These are phyloP conservation scores for Montipora foliosa DNA, from an alignment of 64 coral and sea anemone species.

Conservation along the genomic window DNA sequence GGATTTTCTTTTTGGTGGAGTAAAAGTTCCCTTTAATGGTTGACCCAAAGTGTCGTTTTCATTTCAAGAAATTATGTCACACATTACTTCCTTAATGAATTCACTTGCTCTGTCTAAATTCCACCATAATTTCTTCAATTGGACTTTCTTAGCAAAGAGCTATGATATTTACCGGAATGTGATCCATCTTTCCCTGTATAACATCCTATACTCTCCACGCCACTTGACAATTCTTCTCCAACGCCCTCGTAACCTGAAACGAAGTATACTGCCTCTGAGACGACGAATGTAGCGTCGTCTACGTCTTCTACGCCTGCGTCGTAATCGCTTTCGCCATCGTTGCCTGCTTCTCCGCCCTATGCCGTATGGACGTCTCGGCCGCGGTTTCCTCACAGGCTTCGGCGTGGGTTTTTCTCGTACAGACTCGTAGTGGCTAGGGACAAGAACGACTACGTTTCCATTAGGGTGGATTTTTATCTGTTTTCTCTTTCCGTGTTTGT, in stretches of 20 bases:
- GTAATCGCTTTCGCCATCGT: slow-evolving; percentile 16
- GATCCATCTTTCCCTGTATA: slow-evolving; percentile 3
- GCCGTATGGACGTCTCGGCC: slow-evolving; percentile 6
- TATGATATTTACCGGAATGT: slow-evolving; percentile 8
- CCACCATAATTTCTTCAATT: no score
- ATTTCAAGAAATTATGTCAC: no score
- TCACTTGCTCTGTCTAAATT: no score
- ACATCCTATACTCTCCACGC: slow-evolving; percentile 13
- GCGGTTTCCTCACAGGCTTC: not conserved
- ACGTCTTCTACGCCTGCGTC: slow-evolving; percentile 33
- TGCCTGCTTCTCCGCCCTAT: not conserved
- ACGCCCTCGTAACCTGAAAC: not conserved
- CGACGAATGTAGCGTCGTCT: slow-evolving; percentile 31
- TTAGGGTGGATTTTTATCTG: not conserved
- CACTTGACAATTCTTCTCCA: slow-evolving; percentile 11
- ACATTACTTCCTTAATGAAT: no score
- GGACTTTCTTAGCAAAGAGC: not conserved
- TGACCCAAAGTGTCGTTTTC: no score
- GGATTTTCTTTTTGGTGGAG: no score
- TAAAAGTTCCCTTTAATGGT: no score
- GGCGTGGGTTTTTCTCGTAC: not conserved
- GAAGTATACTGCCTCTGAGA: not conserved
- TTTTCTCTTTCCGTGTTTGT: not conserved
- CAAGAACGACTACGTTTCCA: not conserved
- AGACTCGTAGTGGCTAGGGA: slow-evolving; percentile 1